phyloP scores from a whole-genome alignment of 2,113 vertebrate genomes.

The Noctilio leporinus region DNA sequence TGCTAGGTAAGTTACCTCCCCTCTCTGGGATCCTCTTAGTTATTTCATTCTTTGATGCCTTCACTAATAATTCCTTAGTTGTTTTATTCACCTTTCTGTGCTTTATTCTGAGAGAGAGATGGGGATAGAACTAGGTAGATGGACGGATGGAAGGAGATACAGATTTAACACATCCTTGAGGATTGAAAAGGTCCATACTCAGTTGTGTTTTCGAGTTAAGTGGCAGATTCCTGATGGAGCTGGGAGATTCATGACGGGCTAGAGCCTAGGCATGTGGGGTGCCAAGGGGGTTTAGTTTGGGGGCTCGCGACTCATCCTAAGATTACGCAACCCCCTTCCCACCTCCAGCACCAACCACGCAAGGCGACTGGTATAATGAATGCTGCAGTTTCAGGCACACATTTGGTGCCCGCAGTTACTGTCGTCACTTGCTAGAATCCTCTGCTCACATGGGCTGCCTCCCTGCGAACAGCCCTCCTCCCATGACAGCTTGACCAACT shows the following conservation, averaged over 20 bases:
- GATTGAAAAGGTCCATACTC: not conserved
- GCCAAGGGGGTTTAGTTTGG: too few relatives aligned
- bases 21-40: not conserved
- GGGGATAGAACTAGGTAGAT: not conserved
- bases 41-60: not conserved
- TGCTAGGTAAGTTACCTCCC: not conserved
- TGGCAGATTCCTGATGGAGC: not conserved
- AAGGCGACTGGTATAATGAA: not conserved
- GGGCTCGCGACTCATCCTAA: not conserved
- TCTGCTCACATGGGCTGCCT: not conserved
- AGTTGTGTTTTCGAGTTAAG: not conserved
- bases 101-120: not conserved
- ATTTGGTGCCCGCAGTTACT: accelerated
- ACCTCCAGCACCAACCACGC: not conserved
- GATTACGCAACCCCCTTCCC: too few relatives aligned
- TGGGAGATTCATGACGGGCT: too few relatives aligned
- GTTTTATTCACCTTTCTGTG: not conserved
- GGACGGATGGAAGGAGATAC: not conserved
- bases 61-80: not conserved
- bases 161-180: not conserved
- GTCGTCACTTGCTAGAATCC: accelerated
- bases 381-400: accelerated
- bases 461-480: not conserved
- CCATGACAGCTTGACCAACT: not conserved
- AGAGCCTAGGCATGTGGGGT: not conserved